phyloP scores from a whole-genome alignment of 2,888 invertebrate genomes.

The Tetragonula carbonaria region DNA sequence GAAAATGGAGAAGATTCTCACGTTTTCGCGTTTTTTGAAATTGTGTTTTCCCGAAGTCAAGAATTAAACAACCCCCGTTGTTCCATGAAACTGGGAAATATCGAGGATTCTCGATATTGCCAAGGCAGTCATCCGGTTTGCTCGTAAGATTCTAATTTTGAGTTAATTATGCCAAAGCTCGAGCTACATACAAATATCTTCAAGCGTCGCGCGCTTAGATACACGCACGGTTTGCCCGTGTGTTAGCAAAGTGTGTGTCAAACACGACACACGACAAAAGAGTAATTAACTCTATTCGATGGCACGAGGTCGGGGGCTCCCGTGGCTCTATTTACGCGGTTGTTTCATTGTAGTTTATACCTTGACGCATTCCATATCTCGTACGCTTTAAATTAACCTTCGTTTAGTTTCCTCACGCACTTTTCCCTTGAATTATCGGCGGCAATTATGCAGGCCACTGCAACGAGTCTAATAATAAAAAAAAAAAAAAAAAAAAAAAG shows the following conservation, averaged over 20 bases:
- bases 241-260: slow-evolving; percentile 38
- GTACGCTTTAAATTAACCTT: slow-evolving; percentile 21
- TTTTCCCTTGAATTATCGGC: background rate
- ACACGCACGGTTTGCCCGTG: slow-evolving; percentile 12
- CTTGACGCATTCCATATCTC: slow-evolving; percentile 24
- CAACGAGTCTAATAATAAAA: too few relatives aligned
- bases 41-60: too few relatives aligned
- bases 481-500: background rate
- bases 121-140: background rate
- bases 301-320: slow-evolving; percentile 36
- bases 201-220: slow-evolving; percentile 29
- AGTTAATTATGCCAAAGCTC: slow-evolving; percentile 23
- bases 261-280: slow-evolving; percentile 52
- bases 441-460: background rate
- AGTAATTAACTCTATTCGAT: slow-evolving; percentile 58
- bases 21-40: too few relatives aligned
- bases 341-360: slow-evolving; percentile 47
- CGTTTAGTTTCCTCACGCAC: slow-evolving; percentile 19
- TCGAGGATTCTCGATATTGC: too few relatives aligned
- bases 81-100: background rate
- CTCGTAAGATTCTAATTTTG: slow-evolving; percentile 13
- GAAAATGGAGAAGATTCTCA: background rate
- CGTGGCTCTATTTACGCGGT: slow-evolving; percentile 38
- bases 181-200: slow-evolving; percentile 26
- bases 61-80: too few relatives aligned